Conservation (phyloP, 2,888 invertebrate species). For the Cynaeus angustus region DNA sequence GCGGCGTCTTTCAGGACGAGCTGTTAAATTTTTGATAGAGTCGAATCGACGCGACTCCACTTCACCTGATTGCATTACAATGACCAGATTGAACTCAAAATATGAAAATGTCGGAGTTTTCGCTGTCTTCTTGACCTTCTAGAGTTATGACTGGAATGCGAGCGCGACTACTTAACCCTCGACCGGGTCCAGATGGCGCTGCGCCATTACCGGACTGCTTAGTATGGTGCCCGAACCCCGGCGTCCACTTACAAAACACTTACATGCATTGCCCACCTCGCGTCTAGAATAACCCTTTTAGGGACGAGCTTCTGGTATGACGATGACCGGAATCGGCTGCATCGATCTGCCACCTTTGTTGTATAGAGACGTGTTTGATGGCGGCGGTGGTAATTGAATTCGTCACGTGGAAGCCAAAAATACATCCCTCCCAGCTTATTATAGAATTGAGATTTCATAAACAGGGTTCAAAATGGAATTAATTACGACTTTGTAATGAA, state of each 20-base stretch:
- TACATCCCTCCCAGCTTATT: constrained; percentile 14
- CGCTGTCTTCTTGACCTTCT: constrained; percentile 24
- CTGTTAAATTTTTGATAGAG: constrained; percentile 36
- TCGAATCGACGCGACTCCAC: constrained; percentile 12
- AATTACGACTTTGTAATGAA: constrained; percentile 37
- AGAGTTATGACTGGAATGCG: constrained; percentile 52
- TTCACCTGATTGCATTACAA: constrained; percentile 34
- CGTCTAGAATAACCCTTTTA: constrained; percentile 28
- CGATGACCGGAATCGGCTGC: constrained; percentile 10
- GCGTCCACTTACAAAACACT: constrained; percentile 64
- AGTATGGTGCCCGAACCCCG: constrained; percentile 58
- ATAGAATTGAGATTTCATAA: constrained; percentile 29
- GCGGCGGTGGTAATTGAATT: constrained; percentile 26
- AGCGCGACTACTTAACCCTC: constrained; percentile 45
- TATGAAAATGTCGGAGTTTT: constrained; percentile 1
- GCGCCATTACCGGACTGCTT: constrained; percentile 59
- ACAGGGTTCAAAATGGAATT: constrained; percentile 40
- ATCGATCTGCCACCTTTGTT: constrained; percentile 28
- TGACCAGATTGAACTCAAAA: constrained; percentile 3
- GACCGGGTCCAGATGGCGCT: constrained; percentile 60
- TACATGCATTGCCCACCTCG: constrained; percentile 62
- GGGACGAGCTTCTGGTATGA: constrained; percentile 10
- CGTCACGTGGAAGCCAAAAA: constrained; percentile 22
- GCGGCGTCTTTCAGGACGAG: constrained; percentile 23
- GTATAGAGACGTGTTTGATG: constrained; percentile 9